Base-by-base conservation (phyloP, 2,797 vertebrate genomes). In the Diceros bicornis region DNA sequence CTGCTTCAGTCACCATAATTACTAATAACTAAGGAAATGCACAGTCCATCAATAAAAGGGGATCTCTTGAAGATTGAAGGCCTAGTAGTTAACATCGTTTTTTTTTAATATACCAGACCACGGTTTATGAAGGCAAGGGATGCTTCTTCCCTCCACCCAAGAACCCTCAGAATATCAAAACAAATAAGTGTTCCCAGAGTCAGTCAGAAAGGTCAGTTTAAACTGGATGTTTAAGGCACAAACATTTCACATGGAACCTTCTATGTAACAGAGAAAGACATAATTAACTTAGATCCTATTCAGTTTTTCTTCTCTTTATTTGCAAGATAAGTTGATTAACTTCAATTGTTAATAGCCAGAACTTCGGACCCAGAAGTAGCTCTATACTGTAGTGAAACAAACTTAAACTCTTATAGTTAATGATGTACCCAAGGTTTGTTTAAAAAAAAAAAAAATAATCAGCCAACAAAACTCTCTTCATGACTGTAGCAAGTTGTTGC, bases 241-340 rank as follows among this genome's bases (percentile, higher is more conserved):
- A 66, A 78, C 37, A 82, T 83, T 84, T 94, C 41, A 90, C 37
- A 41, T 32, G n/a, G 52, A 79, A 74, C 52, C 64, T 93, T 77
- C 29, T 77, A 79, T 55, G 61, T 68, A 95, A 95, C 50, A 91
- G 79, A 93, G 61, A n/a, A 85, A 89, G 57, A 83, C 29, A 20
- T 83, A 84, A 93, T 69, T 93, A 71, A 95, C 25, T 87, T 77
- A 86, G 69, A 82, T 89, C 84, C 59, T 71, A 64, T 44, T 64
- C 13, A 68, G 27, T 86, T 91, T 93, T 89, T 84, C 66, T 69
- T 88, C 2, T 88, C 2, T 94, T 75, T 93, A 97, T 89, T 97
- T 94, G n/a, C 52, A 84, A 82, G 23, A 1, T 88, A 62, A 88
- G 37, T 29, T 95, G 50, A 95, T 79, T 81, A 71, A 81, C 29